Percentiles rank a stretch among this genome's conserved stretches.
phyloP scores from a whole-genome alignment of 2,888 invertebrate species.

The Encarsia formosa region DNA sequence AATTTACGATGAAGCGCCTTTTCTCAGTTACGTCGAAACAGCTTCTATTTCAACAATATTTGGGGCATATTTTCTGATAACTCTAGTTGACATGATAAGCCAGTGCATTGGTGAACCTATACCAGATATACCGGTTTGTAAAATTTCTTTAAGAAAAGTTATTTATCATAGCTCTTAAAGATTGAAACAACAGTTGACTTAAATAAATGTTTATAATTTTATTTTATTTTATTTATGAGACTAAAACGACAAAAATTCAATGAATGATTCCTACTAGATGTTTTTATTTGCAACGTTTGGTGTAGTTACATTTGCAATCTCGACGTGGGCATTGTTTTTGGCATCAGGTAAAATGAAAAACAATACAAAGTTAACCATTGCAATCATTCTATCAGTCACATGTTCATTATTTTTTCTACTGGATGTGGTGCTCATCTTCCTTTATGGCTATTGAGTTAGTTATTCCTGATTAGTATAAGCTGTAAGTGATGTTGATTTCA shows the following conservation, averaged over 20 bases:
- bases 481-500: too few relatives aligned
- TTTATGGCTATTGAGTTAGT: slow-evolving; percentile 35
- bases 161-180: background rate
- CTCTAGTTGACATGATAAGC: slow-evolving; percentile 43
- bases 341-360: slow-evolving; percentile 24
- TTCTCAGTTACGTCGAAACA: slow-evolving; percentile 26
- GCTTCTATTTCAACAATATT: slow-evolving; percentile 30
- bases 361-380: slow-evolving; percentile 29
- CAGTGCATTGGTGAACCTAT: slow-evolving; percentile 46
- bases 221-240: background rate
- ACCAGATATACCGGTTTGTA: slow-evolving; percentile 45
- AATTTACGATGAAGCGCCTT: slow-evolving; percentile 31
- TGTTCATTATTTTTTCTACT: slow-evolving; percentile 34
- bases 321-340: slow-evolving; percentile 31
- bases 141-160: too few relatives aligned
- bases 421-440: slow-evolving; percentile 36
- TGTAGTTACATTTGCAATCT: slow-evolving; percentile 32
- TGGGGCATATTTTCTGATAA: slow-evolving; percentile 39
- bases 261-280: slow-evolving; percentile 31
- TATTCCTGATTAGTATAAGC: too few relatives aligned
- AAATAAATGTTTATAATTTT: background rate
- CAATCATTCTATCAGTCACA: slow-evolving; percentile 28
- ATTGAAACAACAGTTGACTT: background rate
- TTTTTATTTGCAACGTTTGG: slow-evolving; percentile 37
- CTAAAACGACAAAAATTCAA: too few relatives aligned